Evolutionary conservation across 2,113 vertebrate species (phyloP), one percentile per base, ranked within the genome.

Genomic region (Prolemur simus): DNA sequence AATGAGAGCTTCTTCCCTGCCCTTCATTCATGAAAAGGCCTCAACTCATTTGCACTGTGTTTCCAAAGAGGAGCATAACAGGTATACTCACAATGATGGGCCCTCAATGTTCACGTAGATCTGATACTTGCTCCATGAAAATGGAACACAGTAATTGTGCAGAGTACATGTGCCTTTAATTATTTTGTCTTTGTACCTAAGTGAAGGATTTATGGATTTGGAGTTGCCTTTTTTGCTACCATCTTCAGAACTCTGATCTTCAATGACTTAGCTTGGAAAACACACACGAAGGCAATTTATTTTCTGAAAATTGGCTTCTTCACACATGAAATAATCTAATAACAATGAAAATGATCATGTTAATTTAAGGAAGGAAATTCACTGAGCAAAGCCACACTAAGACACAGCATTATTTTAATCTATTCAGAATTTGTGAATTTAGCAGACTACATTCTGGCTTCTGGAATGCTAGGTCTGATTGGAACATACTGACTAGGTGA

Each of bases 291-390:
- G 27, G 39, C 34, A 92, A 25, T 64, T 83, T 86, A 82, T 97
- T 98, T 98, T 98, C 96, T 98, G 6, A 98, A 98, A 98, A 97
- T 94, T 76, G n/a, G 54, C 68, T 97, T 94, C 37, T 63, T 68
- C 85, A 96, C 85, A 97, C 82, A 84, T 58, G 66, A 98, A 96
- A 95, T 93, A 91, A 95, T 64, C 97, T 94, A 96, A 95, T 83
- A 95, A 91, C 42, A 94, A 58, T 87, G 78, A 71, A 78, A 91
- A 77, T 60, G 71, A 49, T 96, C 49, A 69, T 64, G n/a, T 94
- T 96, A 93, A 89, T 37, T 94, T 45, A 94, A 96, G 84, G 47
- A 86, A 89, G 29, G 68, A 96, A 94, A 94, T 91, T 95, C 73
- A 96, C 77, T 92, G 21, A 90, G 45, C 32, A 84, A 90, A 96